Percentiles rank a stretch among this genome's conserved stretches.
Conservation (phyloP, 2,113 vertebrate species). For the Chroicocephalus ridibundus region DNA sequence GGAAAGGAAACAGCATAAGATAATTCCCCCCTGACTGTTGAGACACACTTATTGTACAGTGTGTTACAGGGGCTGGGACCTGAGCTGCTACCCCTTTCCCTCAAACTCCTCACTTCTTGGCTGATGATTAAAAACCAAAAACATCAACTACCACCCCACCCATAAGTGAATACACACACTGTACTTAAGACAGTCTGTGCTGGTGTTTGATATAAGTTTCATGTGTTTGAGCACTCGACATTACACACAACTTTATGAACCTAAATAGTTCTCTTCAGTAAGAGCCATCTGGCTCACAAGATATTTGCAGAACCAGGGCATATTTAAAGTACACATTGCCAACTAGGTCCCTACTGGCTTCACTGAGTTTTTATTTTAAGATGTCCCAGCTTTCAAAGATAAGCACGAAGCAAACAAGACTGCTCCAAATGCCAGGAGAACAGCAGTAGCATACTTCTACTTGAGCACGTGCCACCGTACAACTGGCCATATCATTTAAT, state of each 20-base stretch:
- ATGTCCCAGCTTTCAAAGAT: constrained; percentile 51
- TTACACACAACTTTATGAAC: neutral
- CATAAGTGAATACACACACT: neutral
- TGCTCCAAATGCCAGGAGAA: neutral
- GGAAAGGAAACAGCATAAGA: neutral
- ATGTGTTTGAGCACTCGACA: neutral
- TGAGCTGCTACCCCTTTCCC: neutral
- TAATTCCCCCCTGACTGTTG: neutral
- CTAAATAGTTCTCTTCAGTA: neutral
- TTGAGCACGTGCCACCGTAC: neutral
- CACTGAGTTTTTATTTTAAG: constrained; percentile 57
- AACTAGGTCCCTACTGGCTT: neutral
- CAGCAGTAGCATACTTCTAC: neutral
- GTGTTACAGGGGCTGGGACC: neutral
- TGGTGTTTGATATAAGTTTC: neutral
- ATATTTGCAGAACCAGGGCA: neutral
- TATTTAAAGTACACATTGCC: neutral
- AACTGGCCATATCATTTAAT: neutral
- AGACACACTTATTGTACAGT: neutral
- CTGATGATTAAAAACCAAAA: neutral
- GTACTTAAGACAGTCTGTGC: neutral
- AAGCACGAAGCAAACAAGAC: neutral
- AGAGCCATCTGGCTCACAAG: neutral
- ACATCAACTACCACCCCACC: neutral
- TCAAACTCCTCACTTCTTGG: neutral